Base-by-base conservation (phyloP, 1,140 invertebrate genomes). In the Rhopalosiphum padi region DNA sequence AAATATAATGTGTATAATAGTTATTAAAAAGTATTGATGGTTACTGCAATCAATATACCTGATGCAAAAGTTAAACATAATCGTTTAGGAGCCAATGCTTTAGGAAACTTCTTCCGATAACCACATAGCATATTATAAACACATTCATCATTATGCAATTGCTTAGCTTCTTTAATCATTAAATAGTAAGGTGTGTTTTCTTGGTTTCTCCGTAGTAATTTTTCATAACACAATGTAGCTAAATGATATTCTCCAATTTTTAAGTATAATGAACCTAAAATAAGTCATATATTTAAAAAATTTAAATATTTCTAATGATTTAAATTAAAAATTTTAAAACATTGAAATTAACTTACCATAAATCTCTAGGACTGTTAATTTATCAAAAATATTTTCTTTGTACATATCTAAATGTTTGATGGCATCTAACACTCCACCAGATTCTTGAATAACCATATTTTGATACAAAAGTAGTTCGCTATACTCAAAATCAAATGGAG, bases 401-500 rank as follows among this genome's bases (percentile, higher is more conserved):
- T 98, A 98, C 94, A 97, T 97, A 94, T 97, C 96, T 94, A 99
- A 96, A 96, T 99, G 98, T 94, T 97, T 96, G 82, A 99, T 95
- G 9, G 99, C 99, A 94, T 98, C 97, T 94, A 98, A 96, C 83
- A 96, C 94, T 35, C 94, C 94, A 25, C 98, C 98, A 41, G 98
- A 98, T 96, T 99, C 99, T 94, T 98, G 97, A 94, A 99, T 97
- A 25, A 99, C 98, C 96, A 99, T 97, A 95, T 99, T 99, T 96
- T 99, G 98, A 95, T 99, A 99, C 7, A 99, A 96, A 51, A 99
- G 95, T 94, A 99, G 96, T 95, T 99, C 99, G 95, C 98, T 99
- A 95, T 99, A 98, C 95, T 99, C 99, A 96, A 99, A 99, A 95
- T 99, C 99, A 95, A 97, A 98, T 91, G 96, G 96, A 94, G 96